Percentiles rank a stretch among this genome's conserved stretches.
Conservation (phyloP, 2,888 invertebrate species). For the Proisotoma minuta region DNA sequence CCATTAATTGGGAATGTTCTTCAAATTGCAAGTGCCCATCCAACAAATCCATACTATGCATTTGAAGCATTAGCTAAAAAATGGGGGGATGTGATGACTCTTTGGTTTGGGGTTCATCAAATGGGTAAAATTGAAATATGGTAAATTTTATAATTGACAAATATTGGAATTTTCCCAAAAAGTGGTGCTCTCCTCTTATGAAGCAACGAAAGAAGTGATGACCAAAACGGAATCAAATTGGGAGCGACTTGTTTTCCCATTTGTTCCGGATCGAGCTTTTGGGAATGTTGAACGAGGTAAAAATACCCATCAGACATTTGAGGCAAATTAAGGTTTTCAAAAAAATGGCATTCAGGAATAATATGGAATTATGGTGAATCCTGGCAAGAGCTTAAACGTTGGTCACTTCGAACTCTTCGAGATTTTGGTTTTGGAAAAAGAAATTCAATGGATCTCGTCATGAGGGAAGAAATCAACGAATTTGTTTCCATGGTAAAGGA, state of each 20-base stretch:
- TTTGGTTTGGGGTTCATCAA: slow-evolving; percentile 8
- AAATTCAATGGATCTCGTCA: background rate
- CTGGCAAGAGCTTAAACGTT: slow-evolving; percentile 1
- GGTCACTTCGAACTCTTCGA: background rate
- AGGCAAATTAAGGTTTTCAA: too few species aligned
- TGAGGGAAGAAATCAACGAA: background rate
- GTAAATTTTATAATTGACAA: background rate
- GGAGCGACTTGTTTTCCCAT: background rate
- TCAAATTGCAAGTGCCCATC: background rate
- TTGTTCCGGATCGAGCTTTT: slow-evolving; percentile 3
- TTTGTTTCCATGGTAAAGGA: background rate
- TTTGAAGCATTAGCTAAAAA: background rate
- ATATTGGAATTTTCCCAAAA: background rate
- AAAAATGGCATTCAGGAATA: slow-evolving; percentile 5
- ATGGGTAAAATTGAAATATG: background rate
- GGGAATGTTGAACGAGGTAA: background rate
- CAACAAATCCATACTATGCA: background rate
- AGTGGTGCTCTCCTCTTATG: slow-evolving; percentile 10
- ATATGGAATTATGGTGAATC: background rate
- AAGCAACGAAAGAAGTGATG: slow-evolving; percentile 6
- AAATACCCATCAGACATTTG: too few species aligned
- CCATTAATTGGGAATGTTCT: slow-evolving; percentile 7
- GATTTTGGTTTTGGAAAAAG: slow-evolving; percentile 8
- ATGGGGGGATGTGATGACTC: slow-evolving; percentile 1
- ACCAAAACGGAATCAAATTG: background rate